Evolutionary conservation across 2,113 vertebrate genomes (phyloP), one percentile per base, ranked within the genome.

Genomic region (Misgurnus mizolepis): DNA sequence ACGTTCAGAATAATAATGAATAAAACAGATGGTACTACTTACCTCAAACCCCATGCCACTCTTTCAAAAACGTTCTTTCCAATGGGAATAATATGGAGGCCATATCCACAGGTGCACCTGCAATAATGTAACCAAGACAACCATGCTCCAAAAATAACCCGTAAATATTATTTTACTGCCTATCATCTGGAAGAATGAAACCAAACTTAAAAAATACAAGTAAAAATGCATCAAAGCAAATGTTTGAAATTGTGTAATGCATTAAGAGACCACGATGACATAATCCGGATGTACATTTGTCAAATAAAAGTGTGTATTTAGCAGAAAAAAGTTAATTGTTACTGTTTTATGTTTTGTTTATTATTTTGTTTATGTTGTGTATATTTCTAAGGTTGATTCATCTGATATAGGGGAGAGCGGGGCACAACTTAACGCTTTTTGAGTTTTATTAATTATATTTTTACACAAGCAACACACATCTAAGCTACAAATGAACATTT

Each of bases 41-140:
- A 64, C 27, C 61, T 27, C 85, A 88, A 80, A 88, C 49, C 72
- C 67, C 71, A 73, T 69, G 82, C 76, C 43, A 53, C 79, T 81
- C 34, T 7, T 76, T 79, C 82, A 79, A 88, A 88, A 87, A 60
- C 82, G 72, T 82, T 82, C 27, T 80, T 78, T 88, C 83, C 69
- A 27, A 73, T 79, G 83, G 84, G 85, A 88, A 73, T 85, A 85
- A 90, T 87, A 87, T 87, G 84, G 82, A 76, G 78, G 55, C 71
- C 39, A 68, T 71, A 74, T 79, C 76, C 71, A 78, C 62, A 39
- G 15, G 79, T 88, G 87, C 91, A 93, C 91, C 91, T 93, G 91
- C 83, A 85, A 80, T 80, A 85, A 85, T 80, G 82, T 84, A 87
- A 85, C 80, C 62, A 53, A 65, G 80, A 87, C 79, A 86, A 82